phyloP scores from a whole-genome alignment of 2,113 vertebrate species.

The Cisticola juncidis region DNA sequence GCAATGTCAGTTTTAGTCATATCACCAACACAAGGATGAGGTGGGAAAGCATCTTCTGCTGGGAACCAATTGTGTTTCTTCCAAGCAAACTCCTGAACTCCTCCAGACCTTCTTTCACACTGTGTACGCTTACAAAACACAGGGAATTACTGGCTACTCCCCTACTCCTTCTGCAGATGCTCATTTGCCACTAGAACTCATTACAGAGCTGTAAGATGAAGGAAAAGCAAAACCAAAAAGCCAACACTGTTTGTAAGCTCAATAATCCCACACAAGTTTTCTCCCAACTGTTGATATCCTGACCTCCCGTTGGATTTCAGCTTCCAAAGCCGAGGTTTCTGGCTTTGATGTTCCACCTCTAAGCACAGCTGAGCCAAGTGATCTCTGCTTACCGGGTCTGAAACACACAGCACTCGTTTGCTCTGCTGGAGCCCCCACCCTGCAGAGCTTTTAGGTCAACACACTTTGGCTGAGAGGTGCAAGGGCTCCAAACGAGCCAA shows the following conservation, averaged over 20 bases:
- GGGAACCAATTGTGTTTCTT: not conserved
- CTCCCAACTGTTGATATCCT: conserved; percentile 20
- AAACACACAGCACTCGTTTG: not conserved
- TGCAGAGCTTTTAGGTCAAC: not conserved
- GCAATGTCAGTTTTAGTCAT: not conserved
- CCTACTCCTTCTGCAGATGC: not conserved
- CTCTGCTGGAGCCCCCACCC: not conserved
- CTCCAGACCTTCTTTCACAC: accelerated
- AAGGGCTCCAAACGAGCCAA: not conserved
- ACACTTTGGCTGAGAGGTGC: not conserved
- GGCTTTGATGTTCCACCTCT: not conserved
- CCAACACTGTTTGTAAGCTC: not conserved
- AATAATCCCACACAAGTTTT: accelerated
- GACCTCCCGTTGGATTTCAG: not conserved
- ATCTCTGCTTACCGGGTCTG: not conserved
- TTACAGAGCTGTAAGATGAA: not conserved
- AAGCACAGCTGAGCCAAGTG: not conserved
- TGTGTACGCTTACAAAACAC: not conserved
- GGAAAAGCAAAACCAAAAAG: not conserved
- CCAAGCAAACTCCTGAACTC: not conserved
- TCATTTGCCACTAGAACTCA: not conserved
- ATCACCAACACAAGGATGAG: not conserved
- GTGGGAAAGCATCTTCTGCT: not conserved
- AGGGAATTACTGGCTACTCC: not conserved
- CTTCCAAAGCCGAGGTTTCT: not conserved